These are phyloP conservation scores for Sussaba pulchella DNA, from an alignment of 2,888 invertebrate genomes.

Conservation along the genomic window DNA sequence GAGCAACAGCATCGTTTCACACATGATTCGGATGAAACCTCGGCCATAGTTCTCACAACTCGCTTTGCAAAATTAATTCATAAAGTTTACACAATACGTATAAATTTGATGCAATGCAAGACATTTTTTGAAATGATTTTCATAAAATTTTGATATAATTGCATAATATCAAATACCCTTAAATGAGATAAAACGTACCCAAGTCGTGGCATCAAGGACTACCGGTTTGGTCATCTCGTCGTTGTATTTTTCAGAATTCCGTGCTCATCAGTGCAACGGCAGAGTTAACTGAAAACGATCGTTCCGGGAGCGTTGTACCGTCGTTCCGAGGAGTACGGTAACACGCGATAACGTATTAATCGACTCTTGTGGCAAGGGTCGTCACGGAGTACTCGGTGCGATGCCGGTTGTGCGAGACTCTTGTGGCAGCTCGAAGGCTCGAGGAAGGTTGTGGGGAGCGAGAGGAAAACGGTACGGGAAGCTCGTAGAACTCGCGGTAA, in stretches of 20 bases:
- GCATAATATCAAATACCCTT: background rate
- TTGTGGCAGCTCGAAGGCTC: background rate
- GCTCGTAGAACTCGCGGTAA: conserved; percentile 60
- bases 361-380: conserved; percentile 56
- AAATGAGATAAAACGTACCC: too few species aligned
- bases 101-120: too few species aligned
- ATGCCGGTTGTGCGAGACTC: background rate
- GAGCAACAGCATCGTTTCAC: background rate
- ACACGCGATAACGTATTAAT: conserved; percentile 74
- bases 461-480: conserved; percentile 59
- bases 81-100: too few species aligned
- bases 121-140: background rate
- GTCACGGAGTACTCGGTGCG: background rate
- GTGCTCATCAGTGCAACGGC: background rate
- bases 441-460: conserved; percentile 15
- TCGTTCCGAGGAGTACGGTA: background rate
- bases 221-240: too few species aligned
- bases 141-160: background rate
- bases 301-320: conserved; percentile 4
- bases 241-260: background rate
- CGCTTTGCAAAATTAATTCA: background rate
- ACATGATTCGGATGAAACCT: conserved; percentile 1
- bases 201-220: too few species aligned
- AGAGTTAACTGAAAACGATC: conserved; percentile 25
- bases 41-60: background rate